These are phyloP conservation scores for Hypanus sabinus DNA, from an alignment of 2,113 vertebrate genomes.

Conservation along the genomic window DNA sequence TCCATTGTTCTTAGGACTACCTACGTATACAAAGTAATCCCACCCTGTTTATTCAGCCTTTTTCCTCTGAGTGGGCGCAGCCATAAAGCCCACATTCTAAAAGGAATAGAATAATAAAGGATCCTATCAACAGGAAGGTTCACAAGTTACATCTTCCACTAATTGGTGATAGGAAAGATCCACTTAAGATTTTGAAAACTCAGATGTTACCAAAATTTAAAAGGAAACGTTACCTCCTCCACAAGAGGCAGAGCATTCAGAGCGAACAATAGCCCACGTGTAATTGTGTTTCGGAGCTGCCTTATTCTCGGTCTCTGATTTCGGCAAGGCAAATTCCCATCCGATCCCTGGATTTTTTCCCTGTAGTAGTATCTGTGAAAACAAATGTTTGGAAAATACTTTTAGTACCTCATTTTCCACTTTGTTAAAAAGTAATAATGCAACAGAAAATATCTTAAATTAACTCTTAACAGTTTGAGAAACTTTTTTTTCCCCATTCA, in stretches of 20 bases:
- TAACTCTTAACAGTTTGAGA: not conserved
- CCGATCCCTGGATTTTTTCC: constrained; percentile 71
- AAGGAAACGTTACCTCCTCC: constrained; percentile 61
- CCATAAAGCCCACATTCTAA: not conserved
- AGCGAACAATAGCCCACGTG: constrained; percentile 67
- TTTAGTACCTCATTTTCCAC: not conserved
- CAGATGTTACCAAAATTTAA: constrained; percentile 16
- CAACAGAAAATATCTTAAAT: not conserved
- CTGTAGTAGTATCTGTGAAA: constrained; percentile 68
- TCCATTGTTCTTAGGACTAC: constrained; percentile 33
- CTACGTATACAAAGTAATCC: not conserved
- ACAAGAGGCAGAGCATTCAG: constrained; percentile 71
- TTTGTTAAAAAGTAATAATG: not conserved
- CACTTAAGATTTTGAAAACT: not conserved
- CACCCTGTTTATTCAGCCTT: constrained; percentile 37
- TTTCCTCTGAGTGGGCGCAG: constrained; percentile 14
- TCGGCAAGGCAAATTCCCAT: constrained; percentile 72
- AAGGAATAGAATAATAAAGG: constrained; percentile 18
- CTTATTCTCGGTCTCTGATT: constrained; percentile 49
- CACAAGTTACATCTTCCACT: constrained; percentile 24
- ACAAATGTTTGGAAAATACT: not conserved
- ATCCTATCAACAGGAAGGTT: not conserved
- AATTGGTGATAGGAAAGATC: not conserved
- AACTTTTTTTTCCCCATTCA: not conserved
- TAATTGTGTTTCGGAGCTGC: constrained; percentile 60